Evolutionary conservation across 1,140 invertebrate genomes (phyloP).

Genomic region (Drosophila quadrilineata): DNA sequence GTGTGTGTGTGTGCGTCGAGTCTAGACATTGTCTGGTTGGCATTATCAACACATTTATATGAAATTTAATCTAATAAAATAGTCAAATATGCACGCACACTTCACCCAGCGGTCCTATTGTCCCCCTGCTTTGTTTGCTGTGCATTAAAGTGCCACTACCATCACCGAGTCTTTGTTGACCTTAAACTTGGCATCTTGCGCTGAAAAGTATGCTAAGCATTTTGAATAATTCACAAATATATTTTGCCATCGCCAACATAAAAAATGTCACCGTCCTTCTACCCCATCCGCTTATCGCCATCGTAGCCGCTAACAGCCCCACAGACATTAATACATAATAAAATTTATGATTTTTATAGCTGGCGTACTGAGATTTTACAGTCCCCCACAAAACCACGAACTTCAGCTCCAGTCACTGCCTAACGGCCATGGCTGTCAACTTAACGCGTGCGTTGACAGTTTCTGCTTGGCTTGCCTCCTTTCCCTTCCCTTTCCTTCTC

Average conservation of each 20-base stretch:
- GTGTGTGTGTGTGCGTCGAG: conserved; percentile 38
- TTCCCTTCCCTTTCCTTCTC: background rate
- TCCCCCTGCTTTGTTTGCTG: background rate
- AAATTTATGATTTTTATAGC: conserved; percentile 72
- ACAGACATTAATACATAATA: conserved; percentile 46
- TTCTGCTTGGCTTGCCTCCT: conserved; percentile 13
- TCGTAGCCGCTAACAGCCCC: conserved; percentile 3
- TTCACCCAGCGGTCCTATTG: background rate
- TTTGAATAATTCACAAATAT: conserved; percentile 51
- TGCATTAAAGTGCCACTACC: conserved; percentile 28
- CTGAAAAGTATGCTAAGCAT: conserved; percentile 32
- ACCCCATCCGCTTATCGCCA: background rate
- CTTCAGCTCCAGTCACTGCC: background rate
- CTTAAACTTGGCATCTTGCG: conserved; percentile 27
- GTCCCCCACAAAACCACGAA: too few species aligned
- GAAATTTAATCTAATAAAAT: conserved; percentile 70
- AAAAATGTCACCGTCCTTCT: conserved; percentile 4
- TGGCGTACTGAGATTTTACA: conserved; percentile 48
- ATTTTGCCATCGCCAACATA: conserved; percentile 9
- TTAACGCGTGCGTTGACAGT: conserved; percentile 58
- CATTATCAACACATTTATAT: conserved; percentile 72
- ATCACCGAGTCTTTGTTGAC: conserved; percentile 37
- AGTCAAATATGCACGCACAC: conserved; percentile 55
- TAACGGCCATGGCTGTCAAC: conserved; percentile 49
- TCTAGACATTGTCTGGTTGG: conserved; percentile 68